Evolutionary conservation across 2,888 invertebrate species (phyloP), one percentile per base, ranked within the genome.

Genomic region (Lacanobia oleracea): DNA sequence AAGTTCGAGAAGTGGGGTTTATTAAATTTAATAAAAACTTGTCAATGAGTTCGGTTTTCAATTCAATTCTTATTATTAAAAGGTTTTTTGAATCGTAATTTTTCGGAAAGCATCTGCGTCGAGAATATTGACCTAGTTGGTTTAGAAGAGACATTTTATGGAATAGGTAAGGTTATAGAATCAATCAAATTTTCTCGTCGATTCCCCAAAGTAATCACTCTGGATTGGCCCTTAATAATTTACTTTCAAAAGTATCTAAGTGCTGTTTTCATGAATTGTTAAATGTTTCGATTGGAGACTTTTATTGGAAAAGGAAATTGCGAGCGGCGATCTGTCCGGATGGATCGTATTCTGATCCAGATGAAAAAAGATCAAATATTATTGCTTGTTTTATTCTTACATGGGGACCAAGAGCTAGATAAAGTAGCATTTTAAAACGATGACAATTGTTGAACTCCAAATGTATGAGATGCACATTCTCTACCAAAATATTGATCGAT

Each of bases 21-120:
- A 83, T 84, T 83, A 83, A 85, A 85, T 83, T 83, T 83, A 77
- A 85, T 80, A 82, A 75, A 82, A 82, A 79, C 61, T 85, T 85
- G 70, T 76, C 68, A 67, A 77, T 82, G 85, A 82, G 64, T 79
- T 80, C 62, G 72, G 65, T 72, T 74, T 77, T 72, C 62, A 67
- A 61, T 71, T 71, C 62, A 68, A 61, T 68, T 71, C 5, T 74
- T 67, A 50, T 43, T 72, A 70, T 70, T 63, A 68, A 76, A 83
- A 71, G 23, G 70, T 63, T 78, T 72, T 60, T 64, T 45, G 18
- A 59, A 59, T 45, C 61, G 27, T 70, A 33, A 57, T 37, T 62
- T 59, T 69, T 67, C 37, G 12, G 12, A 33, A 56, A 21, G 23
- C n/a, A 10, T 65, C 53, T n/a, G n/a, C n/a, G 27, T 21, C 1